Base-by-base conservation (phyloP, 2,888 invertebrate genomes). In the Nymphalis c-album region DNA sequence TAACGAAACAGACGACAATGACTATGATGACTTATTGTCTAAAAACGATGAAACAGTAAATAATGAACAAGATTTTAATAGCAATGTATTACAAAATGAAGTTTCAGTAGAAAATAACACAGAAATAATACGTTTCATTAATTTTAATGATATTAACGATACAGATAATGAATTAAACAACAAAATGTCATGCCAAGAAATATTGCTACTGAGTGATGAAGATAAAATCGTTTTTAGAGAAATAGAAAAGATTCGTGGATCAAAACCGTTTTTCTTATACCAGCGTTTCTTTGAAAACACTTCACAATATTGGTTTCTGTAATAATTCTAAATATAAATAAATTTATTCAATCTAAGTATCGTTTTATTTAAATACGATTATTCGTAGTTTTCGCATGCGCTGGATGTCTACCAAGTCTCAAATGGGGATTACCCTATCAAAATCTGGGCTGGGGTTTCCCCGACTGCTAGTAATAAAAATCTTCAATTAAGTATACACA, bases 301-400 rank as follows among this genome's bases (percentile, higher is more conserved):
- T 8, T 18, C 35, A 40, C 59, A 64, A 26, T 64, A 26, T 51
- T 64, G 64, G 64, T 64, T 64, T 26, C n/a, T 64, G 40, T 59
- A 48, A 58, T 1, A 8, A 4, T 18, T n/a, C n/a, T 47, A 7
- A 50, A 10, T 50, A 5, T 17, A 26, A 20, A n/a, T 17, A 22
- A 64, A 64, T 59, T 59, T 35, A 6, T 10, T 16, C 8, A 40
- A 26, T 7, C 18, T 22, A n/a, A 5, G 10, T 40, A 31, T 47
- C 18, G 18, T 63, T 47, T 55, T 4, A 18, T 64, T 58, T 51
- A 13, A 40, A 40, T 40, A 1, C 5, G 4, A 26, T 26, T 26
- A 26, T 26, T 26, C 26, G 3, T 26, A 26, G 26, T 26, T 26
- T 26, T 3, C 3, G 26, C 4, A 26, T 6, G 5, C 6, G 26